Base-by-base conservation (phyloP, 2,888 invertebrate genomes). In the Dasysyrphus albostriatus region DNA sequence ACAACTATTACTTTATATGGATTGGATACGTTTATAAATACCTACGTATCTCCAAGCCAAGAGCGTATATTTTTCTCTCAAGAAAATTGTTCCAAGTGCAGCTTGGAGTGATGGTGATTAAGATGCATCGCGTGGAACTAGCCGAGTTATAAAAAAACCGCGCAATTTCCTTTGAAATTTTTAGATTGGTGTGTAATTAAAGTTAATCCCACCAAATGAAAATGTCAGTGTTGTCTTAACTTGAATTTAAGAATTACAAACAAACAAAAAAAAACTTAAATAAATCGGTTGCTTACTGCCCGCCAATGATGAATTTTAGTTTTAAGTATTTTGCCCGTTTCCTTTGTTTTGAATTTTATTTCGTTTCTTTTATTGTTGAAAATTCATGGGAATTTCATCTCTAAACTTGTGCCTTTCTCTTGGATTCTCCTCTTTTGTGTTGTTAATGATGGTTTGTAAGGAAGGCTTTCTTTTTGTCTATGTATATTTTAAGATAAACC, bases 101-200 rank as follows among this genome's bases (percentile, higher is more conserved):
- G 8, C n/a, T n/a, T 54, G 1, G n/a, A 7, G 69, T 78, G 24
- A 32, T 58, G 34, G 42, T 39, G 70, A 10, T 84, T 75, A 76
- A 76, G 44, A 65, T 49, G 49, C 56, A 51, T 49, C 39, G 29
- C 47, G n/a, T 47, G 5, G 6, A 47, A 8, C 4, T n/a, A 32
- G 6, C 8, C 24, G 24, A 24, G 12, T 54, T 14, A 24, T 24
- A 54, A 29, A 29, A 16, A 16, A n/a, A 6, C 10, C 39, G 37
- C 54, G 49, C 65, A 42, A 73, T 67, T 49, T 72, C 61, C 70
- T 85, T 74, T 72, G 69, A 77, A 85, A 81, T 59, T 81, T n/a
- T 29, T 61, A 77, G 61, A 85, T 82, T 77, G 56, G 56, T 54
- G 32, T 85, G 85, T 85, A 85, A 85, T 85, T 85, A 85, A 82